Base-by-base conservation (phyloP, 92 coral and sea anemone species). In the Epizoanthus fatuus region DNA sequence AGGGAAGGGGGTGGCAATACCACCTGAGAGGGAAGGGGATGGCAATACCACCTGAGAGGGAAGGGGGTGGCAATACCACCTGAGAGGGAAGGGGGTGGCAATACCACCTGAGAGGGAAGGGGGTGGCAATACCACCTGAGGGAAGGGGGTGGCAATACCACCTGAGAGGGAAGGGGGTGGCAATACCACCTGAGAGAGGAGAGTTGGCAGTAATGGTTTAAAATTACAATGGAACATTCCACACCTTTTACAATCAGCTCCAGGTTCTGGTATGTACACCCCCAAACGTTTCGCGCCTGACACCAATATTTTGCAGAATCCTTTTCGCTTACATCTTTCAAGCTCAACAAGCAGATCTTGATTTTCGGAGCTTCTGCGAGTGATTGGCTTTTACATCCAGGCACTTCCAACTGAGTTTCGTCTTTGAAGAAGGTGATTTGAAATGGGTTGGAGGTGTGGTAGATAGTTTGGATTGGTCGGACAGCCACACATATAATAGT, bases 401-500 rank as follows among this genome's bases (percentile, higher is more conserved):
- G 69, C 22, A 77, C 82, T 13, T 60, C 14, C 20, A 77, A 19
- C 1, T n/a, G 19, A 11, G 65, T 15, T 17, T 44, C 55, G 7
- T 5, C 82, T 62, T 77, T 77, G 40, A 77, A 60, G 47, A 77
- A 77, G 9, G 15, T 39, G 2, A 77, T 77, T 77, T 77, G 56
- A 62, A 77, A 77, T 2, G 82, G 82, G 70, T 77, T 77, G 19
- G 82, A 20, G 25, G 25, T 22, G 25, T 22, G 25, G 12, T 77
- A 77, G 2, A 2, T 13, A 2, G 51, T n/a, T 15, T 39, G 37
- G 54, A 77, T 59, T 25, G 82, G 82, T 22, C 82, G 82, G 10
- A 60, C 82, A 17, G 82, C 82, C 7, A 42, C 82, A 58, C 82
- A 77, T n/a, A 77, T 69, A 35, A 77, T 60, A 39, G 25, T 44